These are phyloP conservation scores for Siniperca undulata DNA, from an alignment of 2,797 vertebrate species.

Conservation along the genomic window DNA sequence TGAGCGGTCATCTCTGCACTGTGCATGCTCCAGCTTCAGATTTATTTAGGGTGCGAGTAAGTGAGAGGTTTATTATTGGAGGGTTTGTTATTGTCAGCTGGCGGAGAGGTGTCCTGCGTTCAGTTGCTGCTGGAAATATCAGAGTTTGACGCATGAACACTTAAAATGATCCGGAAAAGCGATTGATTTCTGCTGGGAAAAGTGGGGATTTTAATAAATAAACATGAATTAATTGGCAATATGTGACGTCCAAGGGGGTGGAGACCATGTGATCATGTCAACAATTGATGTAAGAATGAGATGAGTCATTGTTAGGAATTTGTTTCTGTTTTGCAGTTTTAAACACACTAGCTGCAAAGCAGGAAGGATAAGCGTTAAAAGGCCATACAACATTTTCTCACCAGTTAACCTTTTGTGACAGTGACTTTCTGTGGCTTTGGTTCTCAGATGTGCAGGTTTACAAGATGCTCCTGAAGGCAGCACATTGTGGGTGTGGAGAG, in stretches of 20 bases:
- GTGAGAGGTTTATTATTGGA: slow-evolving; percentile 7
- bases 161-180: neutral
- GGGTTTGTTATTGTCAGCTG: slow-evolving; percentile 39
- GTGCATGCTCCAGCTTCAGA: neutral
- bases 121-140: neutral
- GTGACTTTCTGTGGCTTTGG: neutral
- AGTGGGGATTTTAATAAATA: neutral
- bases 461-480: slow-evolving; percentile 61
- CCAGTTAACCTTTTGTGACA: neutral
- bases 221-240: neutral
- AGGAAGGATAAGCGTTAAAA: too few species aligned
- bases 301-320: neutral
- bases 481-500: slow-evolving; percentile 32
- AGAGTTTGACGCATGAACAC: neutral
- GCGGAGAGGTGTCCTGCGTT: slow-evolving; percentile 2
- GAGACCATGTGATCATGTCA: neutral
- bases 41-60: slow-evolving; percentile 1
- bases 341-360: neutral
- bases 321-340: neutral
- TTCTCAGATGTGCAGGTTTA: slow-evolving; percentile 20
- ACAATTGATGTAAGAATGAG: neutral
- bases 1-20: neutral
- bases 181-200: neutral
- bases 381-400: neutral
- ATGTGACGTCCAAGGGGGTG: neutral